Conservation (phyloP, 2,797 vertebrate genomes). For the Odontamblyopus rebecca region DNA sequence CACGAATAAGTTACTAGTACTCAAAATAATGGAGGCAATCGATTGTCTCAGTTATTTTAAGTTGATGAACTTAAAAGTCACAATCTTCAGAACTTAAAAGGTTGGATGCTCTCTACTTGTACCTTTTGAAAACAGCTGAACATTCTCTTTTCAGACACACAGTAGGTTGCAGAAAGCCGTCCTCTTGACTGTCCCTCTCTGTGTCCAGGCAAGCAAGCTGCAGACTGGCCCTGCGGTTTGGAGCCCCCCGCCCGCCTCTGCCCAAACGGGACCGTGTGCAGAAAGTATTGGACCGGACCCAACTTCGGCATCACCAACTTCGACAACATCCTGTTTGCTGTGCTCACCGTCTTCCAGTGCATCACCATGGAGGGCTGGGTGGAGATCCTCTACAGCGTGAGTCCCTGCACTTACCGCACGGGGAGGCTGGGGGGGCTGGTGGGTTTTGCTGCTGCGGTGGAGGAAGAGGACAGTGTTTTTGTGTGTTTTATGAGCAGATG, state of each 20-base stretch:
- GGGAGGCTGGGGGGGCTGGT: too few relatives aligned
- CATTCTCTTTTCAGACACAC: too few relatives aligned
- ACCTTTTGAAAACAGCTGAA: too few relatives aligned
- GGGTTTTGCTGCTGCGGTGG: not conserved
- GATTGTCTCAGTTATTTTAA: too few relatives aligned
- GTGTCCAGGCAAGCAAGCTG: conserved; percentile 77
- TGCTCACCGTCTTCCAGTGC: conserved; percentile 97
- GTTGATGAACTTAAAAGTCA: too few relatives aligned
- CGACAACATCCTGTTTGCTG: conserved; percentile 96
- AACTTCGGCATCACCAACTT: conserved; percentile 98
- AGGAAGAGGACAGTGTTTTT: not conserved
- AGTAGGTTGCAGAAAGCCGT: too few relatives aligned
- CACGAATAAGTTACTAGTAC: too few relatives aligned
- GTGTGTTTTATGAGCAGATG: too few relatives aligned
- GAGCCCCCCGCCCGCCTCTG: conserved; percentile 84
- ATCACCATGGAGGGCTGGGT: conserved; percentile 99
- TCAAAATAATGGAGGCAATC: too few relatives aligned
- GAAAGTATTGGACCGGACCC: conserved; percentile 90
- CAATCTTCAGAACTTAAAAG: too few relatives aligned
- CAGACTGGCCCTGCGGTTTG: conserved; percentile 87
- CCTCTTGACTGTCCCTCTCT: not conserved
- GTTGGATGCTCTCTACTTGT: too few relatives aligned
- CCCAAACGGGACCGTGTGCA: conserved; percentile 81
- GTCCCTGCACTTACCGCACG: conserved; percentile 31
- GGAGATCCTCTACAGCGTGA: conserved; percentile 89